A percentile compares a stretch with the other conserved stretches of the same genome.
These are phyloP conservation scores for Montipora cactus DNA, from an alignment of 64 coral and sea anemone species.

Conservation along the genomic window DNA sequence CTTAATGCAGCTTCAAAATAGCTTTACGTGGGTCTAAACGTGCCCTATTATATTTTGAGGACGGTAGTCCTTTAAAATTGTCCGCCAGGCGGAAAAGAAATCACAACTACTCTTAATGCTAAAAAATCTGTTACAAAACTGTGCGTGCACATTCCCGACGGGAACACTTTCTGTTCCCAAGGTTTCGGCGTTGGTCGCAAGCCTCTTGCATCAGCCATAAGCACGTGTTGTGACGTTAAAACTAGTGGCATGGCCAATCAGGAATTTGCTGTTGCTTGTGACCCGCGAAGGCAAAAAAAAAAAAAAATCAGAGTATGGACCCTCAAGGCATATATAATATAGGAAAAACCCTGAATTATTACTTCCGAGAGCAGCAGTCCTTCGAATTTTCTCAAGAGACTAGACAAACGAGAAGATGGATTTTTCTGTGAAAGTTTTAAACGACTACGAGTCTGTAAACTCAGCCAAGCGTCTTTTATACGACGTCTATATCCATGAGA, in stretches of 20 bases:
- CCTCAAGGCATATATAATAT: not conserved
- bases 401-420: constrained; percentile 33
- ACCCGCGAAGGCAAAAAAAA: not conserved
- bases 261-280: not conserved
- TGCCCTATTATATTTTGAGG: not conserved
- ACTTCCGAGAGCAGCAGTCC: not conserved
- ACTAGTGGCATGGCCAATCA: no score
- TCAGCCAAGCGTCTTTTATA: constrained; percentile 69
- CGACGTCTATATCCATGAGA: constrained; percentile 64
- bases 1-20: not conserved
- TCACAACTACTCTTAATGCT: not conserved
- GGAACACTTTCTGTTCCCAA: constrained; percentile 3
- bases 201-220: no score
- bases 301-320: constrained; percentile 24
- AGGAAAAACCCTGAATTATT: not conserved
- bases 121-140: not conserved
- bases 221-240: constrained; percentile 47
- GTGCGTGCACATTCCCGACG: constrained; percentile 54
- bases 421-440: constrained; percentile 56
- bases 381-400: not conserved
- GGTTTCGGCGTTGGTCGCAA: not conserved
- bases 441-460: constrained; percentile 51
- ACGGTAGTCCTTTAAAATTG: not conserved
- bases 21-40: not conserved
- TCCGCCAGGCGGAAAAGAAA: not conserved